phyloP scores from a whole-genome alignment of 2,113 vertebrate genomes.

The Gymnarchus niloticus region DNA sequence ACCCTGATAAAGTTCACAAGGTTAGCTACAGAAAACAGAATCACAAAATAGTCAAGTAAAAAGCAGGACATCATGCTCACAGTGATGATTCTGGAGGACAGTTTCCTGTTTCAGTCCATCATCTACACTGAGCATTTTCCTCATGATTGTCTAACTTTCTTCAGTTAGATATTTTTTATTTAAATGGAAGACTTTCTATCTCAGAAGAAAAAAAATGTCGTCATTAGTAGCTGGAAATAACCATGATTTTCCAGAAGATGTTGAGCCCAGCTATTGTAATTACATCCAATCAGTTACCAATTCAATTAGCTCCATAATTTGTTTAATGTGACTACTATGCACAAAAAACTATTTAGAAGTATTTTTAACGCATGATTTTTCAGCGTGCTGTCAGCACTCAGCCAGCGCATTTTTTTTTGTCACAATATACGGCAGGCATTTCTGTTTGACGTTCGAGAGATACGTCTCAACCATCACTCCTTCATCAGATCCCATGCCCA shows the following conservation, averaged over 20 bases:
- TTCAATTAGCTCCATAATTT: slow-evolving; percentile 5
- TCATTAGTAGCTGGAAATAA: neutral
- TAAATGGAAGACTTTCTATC: neutral
- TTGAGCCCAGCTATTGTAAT: neutral
- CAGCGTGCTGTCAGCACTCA: neutral
- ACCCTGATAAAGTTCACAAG: neutral
- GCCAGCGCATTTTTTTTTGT: neutral
- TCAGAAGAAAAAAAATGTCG: neutral
- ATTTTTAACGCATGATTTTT: neutral
- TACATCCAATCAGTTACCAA: neutral
- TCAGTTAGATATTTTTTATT: neutral
- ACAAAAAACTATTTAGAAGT: slow-evolving; percentile 8
- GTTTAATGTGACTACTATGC: neutral
- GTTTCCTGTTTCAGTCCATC: neutral
- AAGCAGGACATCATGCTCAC: neutral
- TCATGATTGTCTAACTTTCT: neutral
- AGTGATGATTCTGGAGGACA: neutral
- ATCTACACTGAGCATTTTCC: neutral
- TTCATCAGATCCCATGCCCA: neutral
- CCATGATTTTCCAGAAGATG: neutral
- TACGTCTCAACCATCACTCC: neutral
- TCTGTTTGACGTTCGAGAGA: neutral
- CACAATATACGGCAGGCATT: neutral
- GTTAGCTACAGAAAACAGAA: neutral
- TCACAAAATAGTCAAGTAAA: neutral